Percentiles rank a stretch among this genome's conserved stretches.
Evolutionary conservation across 1,140 invertebrate genomes (phyloP).

Genomic region (Ctenoplectra terminalis): DNA sequence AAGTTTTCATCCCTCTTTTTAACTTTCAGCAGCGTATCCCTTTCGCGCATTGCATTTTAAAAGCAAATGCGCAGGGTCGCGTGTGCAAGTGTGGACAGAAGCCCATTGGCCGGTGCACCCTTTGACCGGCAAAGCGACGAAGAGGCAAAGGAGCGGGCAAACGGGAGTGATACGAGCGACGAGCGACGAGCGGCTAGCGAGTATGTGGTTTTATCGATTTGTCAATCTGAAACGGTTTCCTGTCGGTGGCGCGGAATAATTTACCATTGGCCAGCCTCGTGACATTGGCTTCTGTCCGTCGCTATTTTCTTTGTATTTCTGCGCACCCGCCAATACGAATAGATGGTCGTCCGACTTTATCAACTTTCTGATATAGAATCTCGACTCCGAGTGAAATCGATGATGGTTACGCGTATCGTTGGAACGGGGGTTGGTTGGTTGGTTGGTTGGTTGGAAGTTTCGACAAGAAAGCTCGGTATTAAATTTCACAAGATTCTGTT

Average conservation of each 20-base stretch:
- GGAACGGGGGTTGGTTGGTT: neutral
- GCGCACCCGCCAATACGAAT: neutral
- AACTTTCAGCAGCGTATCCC: neutral
- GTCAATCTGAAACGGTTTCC: slow-evolving; percentile 56
- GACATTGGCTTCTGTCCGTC: slow-evolving; percentile 10
- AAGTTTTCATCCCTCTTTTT: too few species aligned
- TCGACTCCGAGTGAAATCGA: neutral
- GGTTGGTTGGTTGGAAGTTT: neutral
- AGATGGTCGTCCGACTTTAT: neutral
- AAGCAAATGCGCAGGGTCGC: neutral
- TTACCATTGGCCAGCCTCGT: slow-evolving; percentile 11
- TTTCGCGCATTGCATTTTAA: slow-evolving; percentile 7
- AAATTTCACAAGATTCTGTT: slow-evolving; percentile 7
- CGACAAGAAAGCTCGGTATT: neutral
- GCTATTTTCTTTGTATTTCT: neutral
- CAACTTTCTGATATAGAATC: neutral
- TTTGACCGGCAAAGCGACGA: slow-evolving; percentile 12
- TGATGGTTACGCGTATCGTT: neutral
- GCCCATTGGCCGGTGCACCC: neutral
- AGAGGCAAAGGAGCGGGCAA: neutral
- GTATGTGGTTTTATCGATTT: slow-evolving; percentile 54
- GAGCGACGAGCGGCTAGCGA: slow-evolving; percentile 14
- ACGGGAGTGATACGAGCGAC: neutral
- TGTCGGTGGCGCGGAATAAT: slow-evolving; percentile 51
- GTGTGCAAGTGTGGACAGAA: too few species aligned